Base-by-base conservation (phyloP, 2,797 vertebrate genomes). In the Sebastes kiyomatsui region DNA sequence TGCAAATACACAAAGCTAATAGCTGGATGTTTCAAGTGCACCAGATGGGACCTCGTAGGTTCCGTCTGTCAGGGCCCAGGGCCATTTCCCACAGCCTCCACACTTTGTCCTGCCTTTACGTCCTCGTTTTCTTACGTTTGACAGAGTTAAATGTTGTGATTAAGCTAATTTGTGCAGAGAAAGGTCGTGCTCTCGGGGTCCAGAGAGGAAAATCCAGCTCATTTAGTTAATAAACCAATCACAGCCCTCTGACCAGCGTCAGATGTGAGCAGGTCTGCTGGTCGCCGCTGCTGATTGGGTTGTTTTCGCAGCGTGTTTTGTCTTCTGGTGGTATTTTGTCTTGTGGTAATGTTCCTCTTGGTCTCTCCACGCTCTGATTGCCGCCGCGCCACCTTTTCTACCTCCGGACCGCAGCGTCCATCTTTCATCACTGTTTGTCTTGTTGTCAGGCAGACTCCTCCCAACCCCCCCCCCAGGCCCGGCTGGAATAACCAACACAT, bases 391-490 rank as follows among this genome's bases (percentile, higher is more conserved):
- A 46, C 35, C 59, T 65, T 80, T 66, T 71, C 67, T 68, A 38
- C 62, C 52, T 65, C 54, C 5, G 33, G 9, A 59, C n/a, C n/a
- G n/a, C 69, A 13, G 65, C 22, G 5, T 81, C 35, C 76, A 66
- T 89, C 87, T 80, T 72, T 91, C 86, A 86, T 79, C 74, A 13
- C 69, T 58, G 72, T 84, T 86, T 88, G 79, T 87, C 65, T 33
- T 7, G 77, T 64, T 84, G 87, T 82, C 77, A 90, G 77, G 46
- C 67, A 72, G 75, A 32, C n/a, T 25, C 25, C 25, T 3, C 25
- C 33, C 33, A n/a, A n/a, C 4, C 28, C 0, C 0, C 13, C 67
- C 80, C 65, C 33, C 11, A 54, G 65, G 58, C 27, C 23, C 5
- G 55, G 22, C 61, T 72, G 33, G 25, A 61, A 62, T 72, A 75